phyloP scores from a whole-genome alignment of 2,888 invertebrate genomes.

The Lepidocyrtinus sp. region DNA sequence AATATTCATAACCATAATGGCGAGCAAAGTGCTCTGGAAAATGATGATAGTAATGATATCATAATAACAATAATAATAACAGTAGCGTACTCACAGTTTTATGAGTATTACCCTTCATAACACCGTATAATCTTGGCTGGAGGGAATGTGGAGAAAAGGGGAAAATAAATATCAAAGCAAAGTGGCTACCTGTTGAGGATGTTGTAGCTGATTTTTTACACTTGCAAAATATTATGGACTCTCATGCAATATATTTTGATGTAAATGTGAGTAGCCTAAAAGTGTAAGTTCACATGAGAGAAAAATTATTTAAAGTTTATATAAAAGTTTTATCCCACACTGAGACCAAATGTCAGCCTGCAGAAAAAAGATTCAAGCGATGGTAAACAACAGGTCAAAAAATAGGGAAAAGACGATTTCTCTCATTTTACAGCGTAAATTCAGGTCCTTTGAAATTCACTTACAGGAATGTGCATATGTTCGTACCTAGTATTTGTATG shows the following conservation, averaged over 20 bases:
- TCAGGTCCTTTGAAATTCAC: background rate
- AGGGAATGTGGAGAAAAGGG: slow-evolving; percentile 28
- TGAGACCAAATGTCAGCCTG: no score
- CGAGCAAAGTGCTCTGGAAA: background rate
- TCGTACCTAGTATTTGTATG: no score
- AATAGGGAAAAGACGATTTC: background rate
- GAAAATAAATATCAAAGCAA: slow-evolving; percentile 42
- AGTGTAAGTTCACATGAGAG: no score
- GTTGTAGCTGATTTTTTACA: background rate
- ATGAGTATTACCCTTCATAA: background rate
- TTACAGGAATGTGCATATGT: background rate
- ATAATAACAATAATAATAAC: slow-evolving; percentile 41
- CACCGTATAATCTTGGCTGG: slow-evolving; percentile 3
- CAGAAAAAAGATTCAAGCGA: no score
- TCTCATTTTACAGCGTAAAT: slow-evolving; percentile 4
- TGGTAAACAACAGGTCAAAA: slow-evolving; percentile 1
- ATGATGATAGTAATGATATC: slow-evolving; percentile 28
- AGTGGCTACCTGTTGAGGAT: slow-evolving; percentile 60
- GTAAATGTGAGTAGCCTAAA: background rate
- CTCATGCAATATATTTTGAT: background rate
- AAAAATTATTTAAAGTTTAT: no score
- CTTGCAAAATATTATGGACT: background rate
- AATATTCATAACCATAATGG: slow-evolving; percentile 11
- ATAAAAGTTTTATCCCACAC: no score
- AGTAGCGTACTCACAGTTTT: slow-evolving; percentile 22